Conservation (phyloP, 2,888 invertebrate genomes). For the Troglohyphantes excavatus region DNA sequence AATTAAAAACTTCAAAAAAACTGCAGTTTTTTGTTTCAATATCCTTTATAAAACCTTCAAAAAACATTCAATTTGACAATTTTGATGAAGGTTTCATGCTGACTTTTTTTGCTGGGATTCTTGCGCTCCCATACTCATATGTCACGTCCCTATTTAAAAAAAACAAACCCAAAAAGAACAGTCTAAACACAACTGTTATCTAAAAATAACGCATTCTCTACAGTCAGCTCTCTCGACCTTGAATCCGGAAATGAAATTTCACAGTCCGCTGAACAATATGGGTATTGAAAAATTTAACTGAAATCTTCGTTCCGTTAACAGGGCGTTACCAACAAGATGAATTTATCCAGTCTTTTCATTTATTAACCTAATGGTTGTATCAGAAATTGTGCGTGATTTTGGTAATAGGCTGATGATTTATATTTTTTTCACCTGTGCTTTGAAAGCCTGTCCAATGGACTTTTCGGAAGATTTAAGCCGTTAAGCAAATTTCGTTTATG, state of each 20-base stretch:
- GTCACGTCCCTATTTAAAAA: no score
- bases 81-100: no score
- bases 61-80: no score
- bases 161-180: no score
- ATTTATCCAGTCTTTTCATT: not conserved
- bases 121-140: no score
- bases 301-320: constrained; percentile 8
- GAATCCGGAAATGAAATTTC: constrained; percentile 28
- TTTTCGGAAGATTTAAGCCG: not conserved
- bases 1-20: no score
- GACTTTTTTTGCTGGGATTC: no score
- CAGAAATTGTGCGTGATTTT: not conserved
- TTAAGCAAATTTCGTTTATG: not conserved
- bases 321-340: constrained; percentile 5
- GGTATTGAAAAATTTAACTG: constrained; percentile 19
- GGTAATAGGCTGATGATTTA: not conserved
- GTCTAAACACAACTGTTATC: no score
- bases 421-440: not conserved
- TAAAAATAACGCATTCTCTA: no score
- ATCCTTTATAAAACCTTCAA: no score
- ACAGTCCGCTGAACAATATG: constrained; percentile 31
- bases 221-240: no score
- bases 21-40: no score
- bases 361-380: not conserved
- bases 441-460: not conserved